Percentiles rank a stretch among this genome's conserved stretches.
Conservation (phyloP, 2,888 invertebrate species). For the Phorcus lineatus region DNA sequence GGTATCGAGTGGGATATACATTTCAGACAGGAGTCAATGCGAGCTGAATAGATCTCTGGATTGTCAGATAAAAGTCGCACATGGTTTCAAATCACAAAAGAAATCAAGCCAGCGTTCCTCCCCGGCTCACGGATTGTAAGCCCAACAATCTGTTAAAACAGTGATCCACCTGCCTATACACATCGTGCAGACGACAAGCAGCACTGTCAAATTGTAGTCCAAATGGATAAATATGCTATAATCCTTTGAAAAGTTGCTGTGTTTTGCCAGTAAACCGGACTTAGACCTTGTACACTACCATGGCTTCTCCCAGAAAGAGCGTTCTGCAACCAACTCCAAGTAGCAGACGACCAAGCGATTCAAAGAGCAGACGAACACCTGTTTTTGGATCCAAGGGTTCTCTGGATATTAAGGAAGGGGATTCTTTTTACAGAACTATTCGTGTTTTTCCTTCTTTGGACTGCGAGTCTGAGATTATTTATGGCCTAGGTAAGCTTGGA, state of each 20-base stretch:
- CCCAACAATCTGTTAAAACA: background rate
- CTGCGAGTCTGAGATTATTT: constrained; percentile 44
- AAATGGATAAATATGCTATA: background rate
- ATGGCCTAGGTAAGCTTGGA: background rate
- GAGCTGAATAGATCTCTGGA: constrained; percentile 10
- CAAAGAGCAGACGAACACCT: constrained; percentile 3
- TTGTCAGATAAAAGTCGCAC: constrained; percentile 11
- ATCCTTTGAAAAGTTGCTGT: background rate
- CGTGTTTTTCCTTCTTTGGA: constrained; percentile 53
- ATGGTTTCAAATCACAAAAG: background rate
- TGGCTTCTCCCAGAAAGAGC: constrained; percentile 31
- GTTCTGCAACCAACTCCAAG: background rate
- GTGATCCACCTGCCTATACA: background rate
- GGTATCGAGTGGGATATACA: background rate
- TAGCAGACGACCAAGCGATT: constrained; percentile 2
- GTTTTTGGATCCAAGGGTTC: background rate
- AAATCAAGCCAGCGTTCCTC: background rate
- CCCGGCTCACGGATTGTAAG: background rate
- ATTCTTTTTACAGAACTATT: constrained; percentile 59
- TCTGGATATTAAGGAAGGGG: constrained; percentile 56
- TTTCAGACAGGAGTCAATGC: constrained; percentile 6
- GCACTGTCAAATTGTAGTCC: background rate
- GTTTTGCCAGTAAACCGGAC: background rate
- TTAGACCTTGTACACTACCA: constrained; percentile 44
- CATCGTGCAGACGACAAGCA: background rate